These are phyloP conservation scores for Drosophila barbarae DNA, from an alignment of 2,888 invertebrate genomes.

Conservation along the genomic window DNA sequence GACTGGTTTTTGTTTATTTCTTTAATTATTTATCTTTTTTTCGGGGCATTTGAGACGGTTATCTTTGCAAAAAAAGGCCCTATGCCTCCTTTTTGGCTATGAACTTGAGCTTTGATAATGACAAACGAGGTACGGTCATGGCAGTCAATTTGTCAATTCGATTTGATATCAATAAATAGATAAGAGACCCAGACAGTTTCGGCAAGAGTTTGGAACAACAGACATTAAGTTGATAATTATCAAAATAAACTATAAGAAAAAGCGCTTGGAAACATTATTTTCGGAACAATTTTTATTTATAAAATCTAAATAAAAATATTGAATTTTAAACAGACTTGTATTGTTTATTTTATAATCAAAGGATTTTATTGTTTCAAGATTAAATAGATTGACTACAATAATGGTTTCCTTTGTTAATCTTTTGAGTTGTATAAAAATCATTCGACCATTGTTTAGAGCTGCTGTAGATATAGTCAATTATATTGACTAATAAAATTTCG, in stretches of 20 bases:
- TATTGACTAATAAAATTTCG: no score
- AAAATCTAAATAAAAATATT: no score
- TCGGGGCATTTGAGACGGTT: constrained; percentile 7
- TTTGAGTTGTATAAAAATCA: no score
- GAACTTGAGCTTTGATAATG: constrained; percentile 27
- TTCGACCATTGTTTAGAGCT: no score
- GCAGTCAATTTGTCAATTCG: constrained; percentile 39
- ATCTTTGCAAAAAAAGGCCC: constrained; percentile 2
- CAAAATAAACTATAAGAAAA: neutral
- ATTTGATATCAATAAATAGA: constrained; percentile 30
- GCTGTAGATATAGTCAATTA: no score
- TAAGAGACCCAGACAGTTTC: constrained; percentile 13
- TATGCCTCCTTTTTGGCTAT: constrained; percentile 1
- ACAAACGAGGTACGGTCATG: constrained; percentile 36
- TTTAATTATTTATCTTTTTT: constrained; percentile 14
- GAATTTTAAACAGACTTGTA: no score
- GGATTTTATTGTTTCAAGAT: no score
- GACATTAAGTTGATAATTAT: neutral
- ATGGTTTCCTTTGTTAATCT: no score
- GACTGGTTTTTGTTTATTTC: constrained; percentile 4
- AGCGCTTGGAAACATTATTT: neutral
- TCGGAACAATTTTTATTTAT: neutral
- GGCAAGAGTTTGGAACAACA: constrained; percentile 2
- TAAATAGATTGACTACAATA: no score
- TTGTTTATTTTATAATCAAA: no score